A percentile compares a stretch with the other conserved stretches of the same genome.
phyloP scores from a whole-genome alignment of 2,113 vertebrate genomes.

The Centropristis striata region DNA sequence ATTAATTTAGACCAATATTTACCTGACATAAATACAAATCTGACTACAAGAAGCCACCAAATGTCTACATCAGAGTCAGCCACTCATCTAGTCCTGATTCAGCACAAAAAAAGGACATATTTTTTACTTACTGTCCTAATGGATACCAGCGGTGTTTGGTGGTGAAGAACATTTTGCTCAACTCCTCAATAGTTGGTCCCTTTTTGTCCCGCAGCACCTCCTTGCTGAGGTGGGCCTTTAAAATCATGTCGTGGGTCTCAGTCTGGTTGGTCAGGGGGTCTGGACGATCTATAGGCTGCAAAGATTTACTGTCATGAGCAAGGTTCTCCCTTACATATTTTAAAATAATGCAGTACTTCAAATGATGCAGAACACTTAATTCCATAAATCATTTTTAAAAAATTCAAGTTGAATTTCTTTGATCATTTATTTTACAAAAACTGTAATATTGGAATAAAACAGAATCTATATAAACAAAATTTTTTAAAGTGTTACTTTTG shows the following conservation, averaged over 20 bases:
- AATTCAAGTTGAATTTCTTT: too few relatives aligned
- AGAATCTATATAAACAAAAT: too few relatives aligned
- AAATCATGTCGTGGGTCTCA: slow-evolving; percentile 93
- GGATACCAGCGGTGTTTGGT: slow-evolving; percentile 98
- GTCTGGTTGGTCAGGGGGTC: slow-evolving; percentile 85
- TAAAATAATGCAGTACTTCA: background rate
- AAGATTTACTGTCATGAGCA: background rate
- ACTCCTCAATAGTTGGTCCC: slow-evolving; percentile 91
- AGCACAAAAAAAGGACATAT: background rate
- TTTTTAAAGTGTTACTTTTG: too few relatives aligned
- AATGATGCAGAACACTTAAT: too few relatives aligned
- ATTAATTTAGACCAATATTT: background rate
- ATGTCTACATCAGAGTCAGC: background rate
- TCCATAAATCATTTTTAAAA: too few relatives aligned
- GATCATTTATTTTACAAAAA: too few relatives aligned
- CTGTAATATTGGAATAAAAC: too few relatives aligned
- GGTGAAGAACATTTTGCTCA: slow-evolving; percentile 97
- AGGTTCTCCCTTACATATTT: background rate
- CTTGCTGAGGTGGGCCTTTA: slow-evolving; percentile 89
- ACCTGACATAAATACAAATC: background rate
- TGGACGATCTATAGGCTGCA: slow-evolving; percentile 89
- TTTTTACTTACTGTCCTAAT: slow-evolving; percentile 91
- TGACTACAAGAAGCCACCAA: background rate
- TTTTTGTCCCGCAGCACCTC: slow-evolving; percentile 72
- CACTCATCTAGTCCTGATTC: background rate